Conservation (phyloP, 1,140 invertebrate genomes). For the Thrips palmi region DNA sequence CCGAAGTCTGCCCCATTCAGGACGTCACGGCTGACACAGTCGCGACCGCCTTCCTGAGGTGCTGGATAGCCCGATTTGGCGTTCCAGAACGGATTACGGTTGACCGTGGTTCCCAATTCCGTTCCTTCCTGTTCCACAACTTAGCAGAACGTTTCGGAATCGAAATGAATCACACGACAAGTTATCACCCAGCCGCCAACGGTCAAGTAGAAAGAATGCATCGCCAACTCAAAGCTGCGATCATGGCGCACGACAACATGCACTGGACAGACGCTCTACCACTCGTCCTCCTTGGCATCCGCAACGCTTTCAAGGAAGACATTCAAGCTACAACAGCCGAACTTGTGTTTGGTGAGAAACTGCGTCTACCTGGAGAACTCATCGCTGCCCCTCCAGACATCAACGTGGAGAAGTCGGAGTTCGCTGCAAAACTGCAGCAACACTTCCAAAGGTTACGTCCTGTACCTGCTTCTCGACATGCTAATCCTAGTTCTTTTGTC, state of each 20-base stretch:
- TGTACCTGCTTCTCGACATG: too few relatives aligned
- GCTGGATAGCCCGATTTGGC: slow-evolving; percentile 20
- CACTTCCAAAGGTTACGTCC: too few relatives aligned
- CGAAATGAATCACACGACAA: slow-evolving; percentile 17
- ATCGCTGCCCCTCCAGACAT: slow-evolving; percentile 13
- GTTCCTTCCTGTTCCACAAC: slow-evolving; percentile 13
- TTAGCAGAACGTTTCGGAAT: slow-evolving; percentile 16
- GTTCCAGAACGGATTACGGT: slow-evolving; percentile 17
- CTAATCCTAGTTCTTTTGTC: too few relatives aligned
- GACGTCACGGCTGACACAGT: slow-evolving; percentile 23
- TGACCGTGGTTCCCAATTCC: slow-evolving; percentile 21
- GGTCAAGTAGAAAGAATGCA: slow-evolving; percentile 25
- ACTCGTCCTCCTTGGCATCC: slow-evolving; percentile 22
- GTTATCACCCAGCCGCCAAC: slow-evolving; percentile 21
- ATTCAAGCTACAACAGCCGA: slow-evolving; percentile 18
- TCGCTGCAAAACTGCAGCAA: too few relatives aligned
- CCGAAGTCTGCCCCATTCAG: slow-evolving; percentile 23
- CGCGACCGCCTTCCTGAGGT: slow-evolving; percentile 17
- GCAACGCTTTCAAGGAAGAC: slow-evolving; percentile 18
- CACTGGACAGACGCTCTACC: too few relatives aligned
- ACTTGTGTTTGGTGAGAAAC: slow-evolving; percentile 20
- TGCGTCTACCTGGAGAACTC: slow-evolving; percentile 22
- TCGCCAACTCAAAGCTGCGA: slow-evolving; percentile 21
- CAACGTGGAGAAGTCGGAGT: too few relatives aligned
- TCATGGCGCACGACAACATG: slow-evolving; percentile 19